These are phyloP conservation scores for Leucozona laternaria DNA, from an alignment of 2,888 invertebrate genomes.

Conservation along the genomic window DNA sequence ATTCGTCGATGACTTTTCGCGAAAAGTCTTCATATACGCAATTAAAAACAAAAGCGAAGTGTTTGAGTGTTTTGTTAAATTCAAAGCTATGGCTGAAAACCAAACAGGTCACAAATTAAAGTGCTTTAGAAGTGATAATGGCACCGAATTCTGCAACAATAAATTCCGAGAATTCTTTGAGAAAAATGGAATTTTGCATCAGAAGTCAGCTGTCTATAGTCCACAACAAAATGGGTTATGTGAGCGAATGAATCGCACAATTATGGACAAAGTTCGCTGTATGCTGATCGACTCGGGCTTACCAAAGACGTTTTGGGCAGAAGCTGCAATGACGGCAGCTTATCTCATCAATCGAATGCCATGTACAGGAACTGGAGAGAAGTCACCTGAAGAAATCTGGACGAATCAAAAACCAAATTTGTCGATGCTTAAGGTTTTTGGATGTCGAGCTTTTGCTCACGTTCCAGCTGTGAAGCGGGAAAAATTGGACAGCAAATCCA, in stretches of 20 bases:
- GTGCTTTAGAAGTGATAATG: conserved; percentile 62
- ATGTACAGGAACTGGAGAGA: conserved; percentile 42
- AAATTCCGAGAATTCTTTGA: conserved; percentile 50
- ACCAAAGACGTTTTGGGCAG: conserved; percentile 48
- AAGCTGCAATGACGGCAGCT: conserved; percentile 53
- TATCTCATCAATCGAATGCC: conserved; percentile 51
- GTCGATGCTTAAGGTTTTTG: conserved; percentile 10
- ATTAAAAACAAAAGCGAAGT: conserved; percentile 59
- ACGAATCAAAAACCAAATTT: conserved; percentile 26
- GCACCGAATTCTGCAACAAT: conserved; percentile 60
- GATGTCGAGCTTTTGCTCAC: too few species aligned
- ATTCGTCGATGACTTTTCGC: conserved; percentile 79
- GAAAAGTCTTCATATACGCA: conserved; percentile 45
- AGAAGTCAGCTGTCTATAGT: conserved; percentile 52
- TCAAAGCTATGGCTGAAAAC: conserved; percentile 62
- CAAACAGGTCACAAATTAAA: conserved; percentile 56
- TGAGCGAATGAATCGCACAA: conserved; percentile 59
- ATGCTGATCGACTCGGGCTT: conserved; percentile 46
- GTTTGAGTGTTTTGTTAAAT: conserved; percentile 57
- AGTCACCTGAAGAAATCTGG: conserved; percentile 34
- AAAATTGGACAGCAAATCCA: conserved; percentile 46
- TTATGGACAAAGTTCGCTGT: conserved; percentile 60
- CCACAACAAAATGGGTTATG: conserved; percentile 48
- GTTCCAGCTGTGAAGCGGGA: conserved; percentile 46
- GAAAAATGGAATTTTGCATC: conserved; percentile 59